Conservation (phyloP, 2,113 vertebrate species). For the Phrynosoma platyrhinos region DNA sequence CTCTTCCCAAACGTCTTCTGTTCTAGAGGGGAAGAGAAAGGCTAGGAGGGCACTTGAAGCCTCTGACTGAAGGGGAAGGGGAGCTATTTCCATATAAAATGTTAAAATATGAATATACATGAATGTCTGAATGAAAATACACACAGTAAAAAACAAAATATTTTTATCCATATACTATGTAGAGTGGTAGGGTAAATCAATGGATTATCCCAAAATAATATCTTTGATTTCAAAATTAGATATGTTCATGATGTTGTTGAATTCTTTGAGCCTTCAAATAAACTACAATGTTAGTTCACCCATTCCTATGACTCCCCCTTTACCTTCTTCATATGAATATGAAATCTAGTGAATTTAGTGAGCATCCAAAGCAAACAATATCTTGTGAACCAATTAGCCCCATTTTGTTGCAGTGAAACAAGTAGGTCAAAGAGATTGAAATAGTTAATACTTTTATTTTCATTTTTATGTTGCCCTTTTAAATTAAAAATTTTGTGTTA, state of each 20-base stretch:
- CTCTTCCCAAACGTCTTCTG: too few relatives aligned
- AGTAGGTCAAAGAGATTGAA: slow-evolving; percentile 37
- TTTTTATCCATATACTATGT: too few relatives aligned
- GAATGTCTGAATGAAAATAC: too few relatives aligned
- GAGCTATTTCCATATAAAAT: too few relatives aligned
- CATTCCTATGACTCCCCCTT: not conserved
- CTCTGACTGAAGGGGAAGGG: too few relatives aligned
- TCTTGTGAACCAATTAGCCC: slow-evolving; percentile 36
- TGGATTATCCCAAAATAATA: not conserved
- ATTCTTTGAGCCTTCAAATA: not conserved
- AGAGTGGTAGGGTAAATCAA: not conserved
- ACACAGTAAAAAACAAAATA: too few relatives aligned
- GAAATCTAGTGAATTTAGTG: slow-evolving; percentile 8
- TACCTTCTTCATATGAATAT: not conserved
- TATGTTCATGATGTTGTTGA: not conserved
- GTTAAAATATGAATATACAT: too few relatives aligned
- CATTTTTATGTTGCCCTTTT: slow-evolving; percentile 17
- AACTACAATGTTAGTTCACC: not conserved
- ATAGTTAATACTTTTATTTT: slow-evolving; percentile 27
- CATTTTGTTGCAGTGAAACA: slow-evolving; percentile 32
- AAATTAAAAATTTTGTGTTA: slow-evolving; percentile 43
- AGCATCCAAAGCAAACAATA: slow-evolving; percentile 40
- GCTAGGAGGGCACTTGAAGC: too few relatives aligned
- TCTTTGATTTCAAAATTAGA: not conserved
- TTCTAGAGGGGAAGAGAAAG: too few relatives aligned